Conservation (phyloP, 1,140 invertebrate species). For the Babylonia areolata region DNA sequence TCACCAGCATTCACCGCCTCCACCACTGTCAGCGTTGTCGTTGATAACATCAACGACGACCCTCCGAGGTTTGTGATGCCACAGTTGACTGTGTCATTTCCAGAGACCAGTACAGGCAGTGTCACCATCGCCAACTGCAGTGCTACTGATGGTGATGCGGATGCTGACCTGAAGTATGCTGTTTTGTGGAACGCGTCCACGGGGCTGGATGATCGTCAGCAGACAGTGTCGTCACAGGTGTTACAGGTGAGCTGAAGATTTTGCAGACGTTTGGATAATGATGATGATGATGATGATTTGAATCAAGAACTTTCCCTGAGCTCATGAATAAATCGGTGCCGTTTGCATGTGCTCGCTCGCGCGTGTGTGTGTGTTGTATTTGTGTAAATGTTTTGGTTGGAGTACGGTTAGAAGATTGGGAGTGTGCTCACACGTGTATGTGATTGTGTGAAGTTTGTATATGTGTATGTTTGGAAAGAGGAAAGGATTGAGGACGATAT, state of each 20-base stretch:
- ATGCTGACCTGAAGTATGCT: conserved; percentile 25
- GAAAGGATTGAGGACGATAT: no score
- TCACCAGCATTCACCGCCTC: conserved; percentile 42
- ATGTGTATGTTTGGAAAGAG: no score
- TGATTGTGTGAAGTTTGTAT: no score
- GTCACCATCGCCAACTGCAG: neutral
- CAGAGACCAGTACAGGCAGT: neutral
- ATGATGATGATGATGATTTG: neutral
- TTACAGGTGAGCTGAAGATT: neutral
- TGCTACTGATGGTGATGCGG: conserved; percentile 39
- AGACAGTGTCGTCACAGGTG: neutral
- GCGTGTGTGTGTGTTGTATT: no score
- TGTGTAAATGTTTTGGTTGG: no score
- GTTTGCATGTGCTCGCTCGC: no score
- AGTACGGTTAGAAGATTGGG: no score
- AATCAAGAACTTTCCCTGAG: neutral
- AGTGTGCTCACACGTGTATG: no score
- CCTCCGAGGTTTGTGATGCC: conserved; percentile 43
- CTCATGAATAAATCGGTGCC: no score
- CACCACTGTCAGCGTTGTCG: conserved; percentile 45
- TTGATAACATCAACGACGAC: conserved; percentile 61
- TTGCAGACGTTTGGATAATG: neutral
- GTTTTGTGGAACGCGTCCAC: conserved; percentile 37
- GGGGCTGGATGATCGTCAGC: conserved; percentile 23
- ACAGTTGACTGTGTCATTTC: neutral